These are phyloP conservation scores for Polyodon spathula DNA, from an alignment of 2,113 vertebrate genomes.

Conservation along the genomic window DNA sequence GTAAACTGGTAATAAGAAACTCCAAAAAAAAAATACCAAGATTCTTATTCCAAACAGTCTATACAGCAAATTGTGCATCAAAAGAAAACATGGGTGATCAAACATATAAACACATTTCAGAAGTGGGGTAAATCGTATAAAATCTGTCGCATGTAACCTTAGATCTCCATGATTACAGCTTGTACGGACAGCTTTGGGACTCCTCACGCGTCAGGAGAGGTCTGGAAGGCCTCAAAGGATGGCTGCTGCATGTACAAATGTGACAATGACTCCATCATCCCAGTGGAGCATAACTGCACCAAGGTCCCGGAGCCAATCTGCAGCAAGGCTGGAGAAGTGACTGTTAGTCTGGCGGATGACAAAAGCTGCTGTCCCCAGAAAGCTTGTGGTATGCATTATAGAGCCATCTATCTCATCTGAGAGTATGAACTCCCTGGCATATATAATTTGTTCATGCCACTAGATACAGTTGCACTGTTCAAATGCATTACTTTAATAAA, in stretches of 20 bases:
- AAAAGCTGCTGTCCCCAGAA: slow-evolving; percentile 76
- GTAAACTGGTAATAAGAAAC: too few relatives aligned
- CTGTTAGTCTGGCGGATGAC: slow-evolving; percentile 65
- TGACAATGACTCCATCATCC: slow-evolving; percentile 69
- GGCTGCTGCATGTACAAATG: slow-evolving; percentile 86
- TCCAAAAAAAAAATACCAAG: too few relatives aligned
- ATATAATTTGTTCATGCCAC: too few relatives aligned
- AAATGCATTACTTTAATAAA: too few relatives aligned
- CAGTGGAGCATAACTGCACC: slow-evolving; percentile 72
- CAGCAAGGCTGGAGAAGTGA: slow-evolving; percentile 65
- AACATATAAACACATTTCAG: too few relatives aligned
- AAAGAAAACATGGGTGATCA: too few relatives aligned
- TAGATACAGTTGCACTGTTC: too few relatives aligned
- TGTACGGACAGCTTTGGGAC: slow-evolving; percentile 79
- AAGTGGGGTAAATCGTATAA: too few relatives aligned
- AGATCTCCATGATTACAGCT: slow-evolving; percentile 52
- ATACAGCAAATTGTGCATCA: too few relatives aligned
- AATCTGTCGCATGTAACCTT: not conserved
- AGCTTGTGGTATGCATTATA: slow-evolving; percentile 69
- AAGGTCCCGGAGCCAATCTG: slow-evolving; percentile 46
- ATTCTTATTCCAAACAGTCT: too few relatives aligned
- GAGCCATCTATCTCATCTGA: not conserved
- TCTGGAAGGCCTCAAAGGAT: slow-evolving; percentile 75
- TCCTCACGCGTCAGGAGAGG: slow-evolving; percentile 74
- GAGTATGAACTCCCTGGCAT: not conserved